Base-by-base conservation (phyloP, 1,140 invertebrate species). In the Drosophila miranda region DNA sequence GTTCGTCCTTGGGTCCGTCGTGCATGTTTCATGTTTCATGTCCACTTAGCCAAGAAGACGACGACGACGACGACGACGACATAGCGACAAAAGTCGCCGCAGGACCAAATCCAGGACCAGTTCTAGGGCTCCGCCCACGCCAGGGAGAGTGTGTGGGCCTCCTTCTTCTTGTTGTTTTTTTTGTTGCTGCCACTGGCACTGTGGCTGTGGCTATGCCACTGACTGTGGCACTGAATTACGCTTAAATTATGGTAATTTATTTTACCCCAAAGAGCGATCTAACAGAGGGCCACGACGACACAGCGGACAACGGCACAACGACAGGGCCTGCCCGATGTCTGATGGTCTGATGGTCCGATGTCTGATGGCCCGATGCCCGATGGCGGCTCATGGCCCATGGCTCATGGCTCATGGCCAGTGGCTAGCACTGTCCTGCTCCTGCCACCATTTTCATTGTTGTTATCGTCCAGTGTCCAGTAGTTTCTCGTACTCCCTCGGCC, bases 161-260 rank as follows among this genome's bases (percentile, higher is more conserved):
- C 42, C 28, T 28, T 30, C 8, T 9, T 30, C 9, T 30, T 9
- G 9, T 30, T 30, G 28, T 55, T 30, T 30, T 30, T 30, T 30
- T 30, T 30, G 28, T 55, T 69, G 52, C 38, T 68, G 70, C 9
- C 28, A 38, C 60, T 71, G 45, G 67, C 69, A 28, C 30, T 26
- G 44, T 26, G 44, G 7, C 14, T 14, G 23, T 28, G 53, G 21
- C 42, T 34, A 2, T 21, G 14, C 19, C 44, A 38, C 53, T 52
- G 70, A 51, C 60, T 42, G 59, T 74, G 70, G 59, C 73, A 83
- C 66, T 82, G 82, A 87, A 87, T 87, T 87, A 87, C 82, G 82
- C 78, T 86, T 87, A 87, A 87, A 87, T 87, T 87, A 87, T 87
- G 82, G 82, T 87, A 87, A 87, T 87, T 87, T 87, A 87, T 87